phyloP scores from a whole-genome alignment of 2,113 vertebrate species.

The Calyptomena viridis region DNA sequence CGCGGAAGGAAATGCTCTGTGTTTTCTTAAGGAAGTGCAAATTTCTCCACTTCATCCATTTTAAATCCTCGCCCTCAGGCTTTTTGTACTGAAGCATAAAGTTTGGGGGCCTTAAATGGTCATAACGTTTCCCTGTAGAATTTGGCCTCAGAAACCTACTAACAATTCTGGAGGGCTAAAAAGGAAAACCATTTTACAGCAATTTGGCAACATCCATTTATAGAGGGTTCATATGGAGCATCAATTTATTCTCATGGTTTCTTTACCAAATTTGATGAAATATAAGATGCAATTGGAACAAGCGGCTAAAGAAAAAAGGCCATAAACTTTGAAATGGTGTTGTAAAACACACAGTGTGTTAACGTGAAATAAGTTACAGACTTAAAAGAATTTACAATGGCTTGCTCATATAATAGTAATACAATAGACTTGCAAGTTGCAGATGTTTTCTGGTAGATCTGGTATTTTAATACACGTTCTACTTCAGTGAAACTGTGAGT shows the following conservation, averaged over 20 bases:
- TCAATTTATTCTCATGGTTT: conserved; percentile 77
- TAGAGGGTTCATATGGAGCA: conserved; percentile 74
- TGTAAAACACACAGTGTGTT: conserved; percentile 67
- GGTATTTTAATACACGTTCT: conserved; percentile 45
- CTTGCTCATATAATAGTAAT: conserved; percentile 15
- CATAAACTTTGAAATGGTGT: conserved; percentile 69
- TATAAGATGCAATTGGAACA: conserved; percentile 74
- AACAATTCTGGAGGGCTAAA: conserved; percentile 75
- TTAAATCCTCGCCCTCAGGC: conserved; percentile 84
- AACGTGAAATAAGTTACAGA: conserved; percentile 65
- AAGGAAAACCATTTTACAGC: conserved; percentile 82
- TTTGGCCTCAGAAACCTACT: conserved; percentile 78
- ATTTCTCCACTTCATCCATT: conserved; percentile 93
- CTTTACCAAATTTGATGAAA: conserved; percentile 82
- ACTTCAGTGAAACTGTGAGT: conserved; percentile 35
- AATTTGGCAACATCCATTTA: conserved; percentile 74
- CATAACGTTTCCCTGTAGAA: conserved; percentile 83
- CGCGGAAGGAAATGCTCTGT: conserved; percentile 88
- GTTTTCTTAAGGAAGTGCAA: conserved; percentile 95
- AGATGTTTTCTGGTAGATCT: conserved; percentile 53
- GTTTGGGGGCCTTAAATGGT: conserved; percentile 85
- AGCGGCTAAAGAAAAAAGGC: conserved; percentile 62
- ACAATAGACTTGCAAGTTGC: conserved; percentile 24
- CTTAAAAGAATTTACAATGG: conserved; percentile 52
- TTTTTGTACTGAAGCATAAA: conserved; percentile 84